A percentile compares a stretch with the other conserved stretches of the same genome.
phyloP scores from a whole-genome alignment of 2,888 invertebrate genomes.

The Torymus texanus region DNA sequence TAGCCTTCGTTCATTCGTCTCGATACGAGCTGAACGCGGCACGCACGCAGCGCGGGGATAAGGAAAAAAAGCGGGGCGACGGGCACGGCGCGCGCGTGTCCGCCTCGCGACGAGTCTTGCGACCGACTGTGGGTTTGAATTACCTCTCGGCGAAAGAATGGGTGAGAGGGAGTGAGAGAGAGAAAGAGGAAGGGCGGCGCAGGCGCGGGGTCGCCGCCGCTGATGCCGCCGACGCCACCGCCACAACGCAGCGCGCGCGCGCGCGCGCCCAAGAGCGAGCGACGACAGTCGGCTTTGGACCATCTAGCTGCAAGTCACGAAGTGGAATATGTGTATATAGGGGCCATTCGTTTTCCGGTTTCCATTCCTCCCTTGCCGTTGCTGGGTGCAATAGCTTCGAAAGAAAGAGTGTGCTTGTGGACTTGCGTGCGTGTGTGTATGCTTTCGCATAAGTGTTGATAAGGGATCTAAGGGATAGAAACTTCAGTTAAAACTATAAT shows the following conservation, averaged over 20 bases:
- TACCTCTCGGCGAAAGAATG: conserved; percentile 54
- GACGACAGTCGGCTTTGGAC: conserved; percentile 69
- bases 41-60: background rate
- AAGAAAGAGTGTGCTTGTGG: too few relatives aligned
- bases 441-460: too few relatives aligned
- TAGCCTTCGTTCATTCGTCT: too few relatives aligned
- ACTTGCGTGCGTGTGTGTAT: too few relatives aligned
- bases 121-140: conserved; percentile 62
- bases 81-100: conserved; percentile 52
- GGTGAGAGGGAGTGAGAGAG: conserved; percentile 15
- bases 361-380: too few relatives aligned
- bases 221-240: too few relatives aligned
- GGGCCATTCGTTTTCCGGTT: too few relatives aligned
- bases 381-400: too few relatives aligned
- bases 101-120: conserved; percentile 61
- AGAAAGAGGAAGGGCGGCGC: conserved; percentile 48
- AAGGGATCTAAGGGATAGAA: too few relatives aligned
- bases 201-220: conserved; percentile 67
- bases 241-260: conserved; percentile 52
- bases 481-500: too few relatives aligned
- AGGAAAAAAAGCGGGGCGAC: conserved; percentile 57
- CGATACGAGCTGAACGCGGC: too few relatives aligned
- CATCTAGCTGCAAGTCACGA: conserved; percentile 63
- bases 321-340: too few relatives aligned
- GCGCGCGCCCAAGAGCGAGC: conserved; percentile 53